These are phyloP conservation scores for Rhegmatorhina hoffmannsi DNA, from an alignment of 2,113 vertebrate genomes.

Conservation along the genomic window DNA sequence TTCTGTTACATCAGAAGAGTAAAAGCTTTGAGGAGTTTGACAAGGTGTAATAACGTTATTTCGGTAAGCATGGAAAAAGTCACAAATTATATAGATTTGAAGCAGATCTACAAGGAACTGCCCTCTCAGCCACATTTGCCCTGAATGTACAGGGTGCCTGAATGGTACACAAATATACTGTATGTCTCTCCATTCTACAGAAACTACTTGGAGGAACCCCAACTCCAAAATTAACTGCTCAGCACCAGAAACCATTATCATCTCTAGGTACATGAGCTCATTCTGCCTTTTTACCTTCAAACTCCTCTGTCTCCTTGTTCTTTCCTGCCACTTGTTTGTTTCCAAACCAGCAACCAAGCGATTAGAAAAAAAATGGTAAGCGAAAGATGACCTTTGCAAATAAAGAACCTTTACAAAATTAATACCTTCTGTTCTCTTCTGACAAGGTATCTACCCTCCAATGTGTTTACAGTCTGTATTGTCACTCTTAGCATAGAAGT, in stretches of 20 bases:
- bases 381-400: conserved; percentile 45
- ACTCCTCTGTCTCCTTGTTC: background rate
- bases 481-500: background rate
- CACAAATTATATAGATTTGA: background rate
- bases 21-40: background rate
- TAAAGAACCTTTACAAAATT: background rate
- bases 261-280: background rate
- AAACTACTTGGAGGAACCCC: background rate
- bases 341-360: conserved; percentile 15
- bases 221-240: background rate
- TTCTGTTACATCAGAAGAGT: background rate
- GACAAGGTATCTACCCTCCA: background rate
- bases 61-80: background rate
- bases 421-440: conserved; percentile 1
- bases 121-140: background rate
- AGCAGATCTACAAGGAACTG: background rate
- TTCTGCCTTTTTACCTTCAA: conserved; percentile 35
- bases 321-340: conserved; percentile 8
- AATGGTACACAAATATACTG: background rate
- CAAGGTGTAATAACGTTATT: background rate
- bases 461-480: background rate
- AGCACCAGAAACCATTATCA: background rate
- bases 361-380: conserved; percentile 42
- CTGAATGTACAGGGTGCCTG: background rate
- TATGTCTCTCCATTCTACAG: background rate